Percentiles rank a stretch among this genome's conserved stretches.
phyloP scores from a whole-genome alignment of 2,113 vertebrate genomes.

The Mormoops blainvillei region DNA sequence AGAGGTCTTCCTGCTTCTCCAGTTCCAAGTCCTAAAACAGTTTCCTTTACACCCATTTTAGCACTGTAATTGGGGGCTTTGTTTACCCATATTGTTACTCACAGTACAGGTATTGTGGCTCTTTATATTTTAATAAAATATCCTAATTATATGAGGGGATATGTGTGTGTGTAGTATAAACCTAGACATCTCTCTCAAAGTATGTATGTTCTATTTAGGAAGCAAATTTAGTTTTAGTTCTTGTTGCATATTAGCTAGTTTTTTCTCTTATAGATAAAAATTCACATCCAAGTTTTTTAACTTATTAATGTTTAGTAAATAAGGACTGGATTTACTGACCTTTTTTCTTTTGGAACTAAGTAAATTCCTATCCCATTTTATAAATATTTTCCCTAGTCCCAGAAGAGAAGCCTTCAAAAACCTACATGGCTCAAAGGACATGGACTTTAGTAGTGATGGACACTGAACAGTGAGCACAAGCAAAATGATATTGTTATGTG shows the following conservation, averaged over 20 bases:
- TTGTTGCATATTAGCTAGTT: neutral
- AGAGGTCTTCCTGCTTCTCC: neutral
- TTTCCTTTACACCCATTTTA: neutral
- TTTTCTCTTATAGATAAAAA: neutral
- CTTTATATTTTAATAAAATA: conserved; percentile 16
- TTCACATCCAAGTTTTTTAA: neutral
- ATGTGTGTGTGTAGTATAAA: neutral
- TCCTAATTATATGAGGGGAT: neutral
- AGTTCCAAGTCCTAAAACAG: neutral
- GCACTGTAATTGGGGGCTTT: neutral
- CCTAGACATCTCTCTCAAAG: neutral
- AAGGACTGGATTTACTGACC: neutral
- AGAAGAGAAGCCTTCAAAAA: neutral
- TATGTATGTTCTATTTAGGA: neutral
- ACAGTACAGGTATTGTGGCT: neutral
- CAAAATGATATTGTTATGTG: neutral
- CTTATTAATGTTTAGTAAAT: conserved; percentile 24
- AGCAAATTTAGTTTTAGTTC: conserved; percentile 30
- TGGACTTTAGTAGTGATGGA: neutral
- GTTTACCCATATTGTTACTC: neutral
- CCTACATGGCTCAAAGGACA: neutral
- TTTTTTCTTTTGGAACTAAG: neutral
- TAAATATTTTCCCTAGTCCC: neutral
- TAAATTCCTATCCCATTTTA: neutral
- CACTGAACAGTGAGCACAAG: neutral